Conservation (phyloP, 1,140 invertebrate genomes). For the Gryon sp. region DNA sequence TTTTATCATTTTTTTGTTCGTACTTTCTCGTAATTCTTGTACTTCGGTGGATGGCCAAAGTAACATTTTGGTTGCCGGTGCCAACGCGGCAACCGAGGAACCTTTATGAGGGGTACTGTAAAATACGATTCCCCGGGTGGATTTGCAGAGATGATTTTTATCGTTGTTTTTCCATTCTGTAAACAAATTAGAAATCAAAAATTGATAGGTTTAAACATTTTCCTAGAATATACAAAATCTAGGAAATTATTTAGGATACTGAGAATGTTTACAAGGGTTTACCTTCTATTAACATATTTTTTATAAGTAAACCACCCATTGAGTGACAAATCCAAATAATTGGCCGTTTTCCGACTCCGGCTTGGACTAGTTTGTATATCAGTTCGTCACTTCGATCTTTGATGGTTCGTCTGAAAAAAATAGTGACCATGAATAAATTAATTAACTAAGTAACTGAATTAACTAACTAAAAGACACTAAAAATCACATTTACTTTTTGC, state of each 20-base stretch:
- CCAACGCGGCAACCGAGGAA: constrained; percentile 84
- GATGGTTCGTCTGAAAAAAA: constrained; percentile 76
- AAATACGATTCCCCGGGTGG: constrained; percentile 87
- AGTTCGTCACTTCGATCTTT: constrained; percentile 83
- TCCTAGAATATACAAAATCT: no score
- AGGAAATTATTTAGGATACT: no score
- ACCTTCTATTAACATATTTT: constrained; percentile 85
- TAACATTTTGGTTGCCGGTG: constrained; percentile 80
- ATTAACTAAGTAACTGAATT: neutral
- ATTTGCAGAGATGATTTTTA: constrained; percentile 80
- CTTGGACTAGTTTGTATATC: constrained; percentile 82
- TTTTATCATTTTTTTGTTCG: no score
- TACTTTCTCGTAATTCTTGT: constrained; percentile 87
- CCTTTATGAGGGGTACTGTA: constrained; percentile 90
- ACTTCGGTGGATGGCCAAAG: constrained; percentile 90
- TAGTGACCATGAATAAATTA: constrained; percentile 18
- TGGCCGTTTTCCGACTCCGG: constrained; percentile 86
- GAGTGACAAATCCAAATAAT: constrained; percentile 91
- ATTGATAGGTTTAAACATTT: no score
- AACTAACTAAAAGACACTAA: constrained; percentile 4
- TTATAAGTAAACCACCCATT: constrained; percentile 91
- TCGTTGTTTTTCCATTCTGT: constrained; percentile 79
- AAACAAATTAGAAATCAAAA: no score
- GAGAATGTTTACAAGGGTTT: no score
- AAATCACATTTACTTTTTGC: constrained; percentile 75